Percentiles rank a stretch among this genome's conserved stretches.
These are phyloP conservation scores for Oophaga sylvatica DNA, from an alignment of 2,797 vertebrate species.

Conservation along the genomic window DNA sequence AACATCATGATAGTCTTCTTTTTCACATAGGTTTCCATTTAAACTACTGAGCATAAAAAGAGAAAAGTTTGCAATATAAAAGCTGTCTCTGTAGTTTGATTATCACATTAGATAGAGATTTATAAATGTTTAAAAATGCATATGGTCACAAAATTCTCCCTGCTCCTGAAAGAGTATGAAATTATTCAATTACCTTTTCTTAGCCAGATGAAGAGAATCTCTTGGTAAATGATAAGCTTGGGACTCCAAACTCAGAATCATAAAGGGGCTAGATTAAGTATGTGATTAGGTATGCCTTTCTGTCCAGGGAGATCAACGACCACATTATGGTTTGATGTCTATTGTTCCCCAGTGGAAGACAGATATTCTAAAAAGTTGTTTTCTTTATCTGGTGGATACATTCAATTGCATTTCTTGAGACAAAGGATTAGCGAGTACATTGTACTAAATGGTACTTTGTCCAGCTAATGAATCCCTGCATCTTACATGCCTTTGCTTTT, in stretches of 20 bases:
- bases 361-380: slow-evolving; percentile 32
- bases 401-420: slow-evolving; percentile 22
- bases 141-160: slow-evolving; percentile 56
- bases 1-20: slow-evolving; percentile 38
- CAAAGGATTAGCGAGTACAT: slow-evolving; percentile 27
- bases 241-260: slow-evolving; percentile 22
- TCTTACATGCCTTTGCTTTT: not conserved
- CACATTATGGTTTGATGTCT: slow-evolving; percentile 8
- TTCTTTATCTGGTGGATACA: slow-evolving; percentile 21
- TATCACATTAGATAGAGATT: slow-evolving; percentile 55
- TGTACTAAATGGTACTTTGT: slow-evolving; percentile 15
- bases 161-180: slow-evolving; percentile 54
- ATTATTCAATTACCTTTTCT: slow-evolving; percentile 32
- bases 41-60: slow-evolving; percentile 34
- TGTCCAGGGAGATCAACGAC: slow-evolving; percentile 7
- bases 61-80: slow-evolving; percentile 45
- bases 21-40: slow-evolving; percentile 40
- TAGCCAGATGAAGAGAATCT: slow-evolving; percentile 31
- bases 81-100: slow-evolving; percentile 50
- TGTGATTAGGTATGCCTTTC: slow-evolving; percentile 29
- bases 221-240: slow-evolving; percentile 31
- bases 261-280: slow-evolving; percentile 10
- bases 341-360: slow-evolving; percentile 17
- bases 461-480: slow-evolving; percentile 6
- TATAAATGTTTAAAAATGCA: slow-evolving; percentile 59